A percentile compares a stretch with the other conserved stretches of the same genome.
These are phyloP conservation scores for Lipophrys pholis DNA, from an alignment of 2,113 vertebrate species.

Conservation along the genomic window DNA sequence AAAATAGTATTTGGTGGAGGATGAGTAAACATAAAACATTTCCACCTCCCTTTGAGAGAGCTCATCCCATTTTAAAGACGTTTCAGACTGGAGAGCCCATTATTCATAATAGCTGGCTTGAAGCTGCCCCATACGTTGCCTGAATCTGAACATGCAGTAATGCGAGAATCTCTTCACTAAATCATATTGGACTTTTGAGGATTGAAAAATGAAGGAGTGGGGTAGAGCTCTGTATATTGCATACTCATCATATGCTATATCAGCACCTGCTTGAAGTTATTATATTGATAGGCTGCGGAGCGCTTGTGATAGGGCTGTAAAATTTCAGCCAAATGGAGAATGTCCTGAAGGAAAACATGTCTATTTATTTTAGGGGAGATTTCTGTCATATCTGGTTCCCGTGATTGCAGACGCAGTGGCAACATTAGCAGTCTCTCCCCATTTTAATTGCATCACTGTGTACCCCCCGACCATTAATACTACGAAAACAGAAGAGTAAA, in stretches of 20 bases:
- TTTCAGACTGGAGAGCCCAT: constrained; percentile 60
- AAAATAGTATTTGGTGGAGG: constrained; percentile 2
- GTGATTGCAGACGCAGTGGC: constrained; percentile 15
- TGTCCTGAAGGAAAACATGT: not conserved
- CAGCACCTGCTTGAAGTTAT: constrained; percentile 50
- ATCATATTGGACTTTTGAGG: constrained; percentile 19
- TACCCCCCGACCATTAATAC: not conserved
- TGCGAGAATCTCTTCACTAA: constrained; percentile 44
- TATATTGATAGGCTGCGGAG: constrained; percentile 22
- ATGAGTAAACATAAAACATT: constrained; percentile 48
- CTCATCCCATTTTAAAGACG: constrained; percentile 45
- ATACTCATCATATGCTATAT: constrained; percentile 44
- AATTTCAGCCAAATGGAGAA: constrained; percentile 16
- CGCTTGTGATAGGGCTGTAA: constrained; percentile 31
- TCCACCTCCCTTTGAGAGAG: constrained; percentile 25
- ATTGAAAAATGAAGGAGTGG: constrained; percentile 43
- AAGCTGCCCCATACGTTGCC: constrained; percentile 45
- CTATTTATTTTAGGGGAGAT: constrained; percentile 21
- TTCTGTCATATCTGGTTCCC: constrained; percentile 36
- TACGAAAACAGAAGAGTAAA: not conserved
- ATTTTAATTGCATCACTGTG: constrained; percentile 4
- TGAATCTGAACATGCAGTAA: constrained; percentile 44
- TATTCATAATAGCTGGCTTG: constrained; percentile 65
- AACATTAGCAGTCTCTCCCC: constrained; percentile 1
- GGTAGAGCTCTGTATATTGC: constrained; percentile 26